These are phyloP conservation scores for Dioctria rufipes DNA, from an alignment of 2,888 invertebrate species.

Conservation along the genomic window DNA sequence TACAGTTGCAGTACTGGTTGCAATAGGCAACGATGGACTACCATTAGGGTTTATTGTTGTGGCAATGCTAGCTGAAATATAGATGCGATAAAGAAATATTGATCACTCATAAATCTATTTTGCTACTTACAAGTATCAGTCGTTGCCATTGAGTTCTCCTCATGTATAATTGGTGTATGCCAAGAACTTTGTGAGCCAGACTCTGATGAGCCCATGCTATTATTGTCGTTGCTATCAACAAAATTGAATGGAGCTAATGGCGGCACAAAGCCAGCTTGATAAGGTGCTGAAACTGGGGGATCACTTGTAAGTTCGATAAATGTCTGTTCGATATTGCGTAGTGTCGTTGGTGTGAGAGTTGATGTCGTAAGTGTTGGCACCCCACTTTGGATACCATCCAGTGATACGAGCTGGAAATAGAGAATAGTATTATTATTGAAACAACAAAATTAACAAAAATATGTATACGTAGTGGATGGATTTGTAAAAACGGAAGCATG, in stretches of 20 bases:
- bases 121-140: constrained; percentile 69
- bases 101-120: neutral
- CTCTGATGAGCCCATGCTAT: constrained; percentile 70
- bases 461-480: no score
- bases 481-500: no score
- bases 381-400: constrained; percentile 89
- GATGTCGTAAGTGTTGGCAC: constrained; percentile 95
- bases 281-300: constrained; percentile 81
- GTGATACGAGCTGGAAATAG: constrained; percentile 82
- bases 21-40: constrained; percentile 55
- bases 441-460: no score
- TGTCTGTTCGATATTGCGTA: constrained; percentile 92
- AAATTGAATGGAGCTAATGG: constrained; percentile 75
- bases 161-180: constrained; percentile 65
- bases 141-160: constrained; percentile 68
- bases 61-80: constrained; percentile 68
- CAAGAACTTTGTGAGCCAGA: constrained; percentile 70
- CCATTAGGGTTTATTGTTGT: constrained; percentile 63
- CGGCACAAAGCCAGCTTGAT: constrained; percentile 95
- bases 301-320: constrained; percentile 89
- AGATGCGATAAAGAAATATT: constrained; percentile 1
- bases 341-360: constrained; percentile 93
- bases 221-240: constrained; percentile 61
- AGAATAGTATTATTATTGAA: constrained; percentile 60
- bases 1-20: constrained; percentile 56